Percentiles rank a stretch among this genome's conserved stretches.
Conservation (phyloP, 53 echinoderm and acorn worm species). For the Echinarachnius parma region DNA sequence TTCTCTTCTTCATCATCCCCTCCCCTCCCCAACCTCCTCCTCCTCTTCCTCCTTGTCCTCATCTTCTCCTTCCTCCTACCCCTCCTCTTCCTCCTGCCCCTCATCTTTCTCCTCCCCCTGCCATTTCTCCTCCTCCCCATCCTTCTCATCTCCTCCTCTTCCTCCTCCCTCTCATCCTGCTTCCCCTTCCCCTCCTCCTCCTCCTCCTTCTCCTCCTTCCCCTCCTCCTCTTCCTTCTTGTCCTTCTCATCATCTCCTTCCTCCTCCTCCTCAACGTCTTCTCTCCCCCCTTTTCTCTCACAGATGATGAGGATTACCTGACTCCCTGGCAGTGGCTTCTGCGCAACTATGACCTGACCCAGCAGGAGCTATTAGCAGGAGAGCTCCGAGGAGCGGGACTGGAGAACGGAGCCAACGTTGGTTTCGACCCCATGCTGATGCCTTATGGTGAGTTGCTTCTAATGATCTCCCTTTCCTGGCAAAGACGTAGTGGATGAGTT, state of each 20-base stretch:
- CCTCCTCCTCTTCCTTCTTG: background rate
- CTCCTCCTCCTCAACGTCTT: background rate
- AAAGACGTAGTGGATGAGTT: too few species aligned
- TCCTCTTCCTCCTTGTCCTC: background rate
- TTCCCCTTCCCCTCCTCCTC: background rate
- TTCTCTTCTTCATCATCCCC: background rate
- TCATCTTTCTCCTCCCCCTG: too few species aligned
- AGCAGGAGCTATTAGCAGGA: constrained; percentile 13
- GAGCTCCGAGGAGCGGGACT: constrained; percentile 41
- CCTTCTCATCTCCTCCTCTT: background rate
- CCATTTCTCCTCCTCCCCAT: background rate
- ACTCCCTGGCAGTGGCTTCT: constrained; percentile 61
- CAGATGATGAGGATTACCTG: constrained; percentile 49
- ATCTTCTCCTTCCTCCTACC: background rate
- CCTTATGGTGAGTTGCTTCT: constrained; percentile 66
- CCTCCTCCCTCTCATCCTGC: background rate
- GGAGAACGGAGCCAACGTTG: constrained; percentile 41
- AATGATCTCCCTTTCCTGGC: too few species aligned
- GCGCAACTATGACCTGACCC: constrained; percentile 11
- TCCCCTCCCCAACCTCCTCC: background rate
- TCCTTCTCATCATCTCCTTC: background rate
- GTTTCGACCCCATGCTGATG: constrained; percentile 72
- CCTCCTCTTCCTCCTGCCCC: too few species aligned
- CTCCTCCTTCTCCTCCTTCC: background rate
- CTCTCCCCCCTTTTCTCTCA: background rate